Evolutionary conservation across 2,888 invertebrate species (phyloP), one percentile per base, ranked within the genome.

Genomic region (Cremastinae sp.): DNA sequence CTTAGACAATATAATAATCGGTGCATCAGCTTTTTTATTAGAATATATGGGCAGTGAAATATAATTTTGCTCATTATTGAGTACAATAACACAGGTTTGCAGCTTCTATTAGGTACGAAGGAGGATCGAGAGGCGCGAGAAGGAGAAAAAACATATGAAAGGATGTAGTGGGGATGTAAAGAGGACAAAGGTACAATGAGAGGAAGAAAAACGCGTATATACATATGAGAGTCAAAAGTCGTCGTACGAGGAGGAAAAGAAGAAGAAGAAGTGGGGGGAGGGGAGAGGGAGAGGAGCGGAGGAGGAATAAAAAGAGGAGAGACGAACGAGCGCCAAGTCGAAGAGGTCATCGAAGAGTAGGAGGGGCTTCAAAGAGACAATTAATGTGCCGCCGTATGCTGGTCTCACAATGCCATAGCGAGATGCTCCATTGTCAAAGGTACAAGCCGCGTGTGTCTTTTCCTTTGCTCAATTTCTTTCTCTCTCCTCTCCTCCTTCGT

Each of bases 351-450:
- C 83, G 81, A 28, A 28, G 28, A 28, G 28, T 2, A 28, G 28
- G 28, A 80, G 54, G 70, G 69, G 82, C 82, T 81, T 86, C 85
- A 86, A 86, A 87, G 86, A 85, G 85, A 87, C 87, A 87, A 87
- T 87, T 86, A 87, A 87, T 87, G 87, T 83, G 85, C 84, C 82
- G 82, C 81, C 74, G 74, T 73, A 59, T 62, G 73, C 65, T 61
- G 81, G 81, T 80, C 70, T 80, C 83, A 87, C 85, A 87, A 86
- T 87, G 84, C 83, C 59, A 81, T 54, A 54, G 66, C 66, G 82
- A 84, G 85, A 86, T 83, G 80, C 81, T 70, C 86, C 82, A 86
- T 87, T 85, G 86, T 87, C 86, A 83, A 83, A 80, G 79, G 79
- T 79, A 78, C 81, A 81, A 83, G 82, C 79, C 79, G 79, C 81